A percentile compares a stretch with the other conserved stretches of the same genome.
Conservation (phyloP, 2,888 invertebrate species). For the Brachyopa scutellaris region DNA sequence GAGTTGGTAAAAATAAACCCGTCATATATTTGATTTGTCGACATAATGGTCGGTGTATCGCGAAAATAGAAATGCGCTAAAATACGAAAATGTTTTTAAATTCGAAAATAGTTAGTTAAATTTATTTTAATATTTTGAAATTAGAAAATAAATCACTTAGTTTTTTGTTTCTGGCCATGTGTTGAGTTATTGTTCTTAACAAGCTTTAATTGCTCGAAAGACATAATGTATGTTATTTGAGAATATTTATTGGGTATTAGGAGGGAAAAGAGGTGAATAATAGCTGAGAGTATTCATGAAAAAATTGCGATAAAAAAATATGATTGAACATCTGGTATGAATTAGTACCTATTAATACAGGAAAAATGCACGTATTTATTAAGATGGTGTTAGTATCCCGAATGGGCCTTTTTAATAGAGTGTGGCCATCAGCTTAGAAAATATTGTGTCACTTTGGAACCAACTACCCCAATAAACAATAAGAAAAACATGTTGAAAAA, state of each 20-base stretch:
- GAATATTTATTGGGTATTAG: constrained; percentile 11
- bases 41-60: not conserved
- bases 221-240: not conserved
- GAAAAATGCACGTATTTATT: too few species aligned
- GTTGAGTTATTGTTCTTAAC: constrained; percentile 13
- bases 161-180: not conserved
- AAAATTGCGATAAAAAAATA: too few species aligned
- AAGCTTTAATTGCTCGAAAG: not conserved
- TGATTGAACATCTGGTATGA: too few species aligned
- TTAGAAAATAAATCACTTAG: constrained; percentile 8
- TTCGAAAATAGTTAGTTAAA: not conserved
- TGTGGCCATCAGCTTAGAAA: too few species aligned
- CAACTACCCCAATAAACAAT: too few species aligned
- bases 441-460: too few species aligned
- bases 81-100: not conserved
- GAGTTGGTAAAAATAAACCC: constrained; percentile 37
- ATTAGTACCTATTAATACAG: too few species aligned
- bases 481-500: too few species aligned
- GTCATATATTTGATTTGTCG: constrained; percentile 21
- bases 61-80: constrained; percentile 20
- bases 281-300: too few species aligned
- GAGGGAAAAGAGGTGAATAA: not conserved
- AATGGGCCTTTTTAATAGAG: too few species aligned
- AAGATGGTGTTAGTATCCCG: too few species aligned
- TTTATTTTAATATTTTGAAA: constrained; percentile 15